Evolutionary conservation across 2,888 invertebrate species (phyloP), one percentile per base, ranked within the genome.

Genomic region (Macroteleia sp.): DNA sequence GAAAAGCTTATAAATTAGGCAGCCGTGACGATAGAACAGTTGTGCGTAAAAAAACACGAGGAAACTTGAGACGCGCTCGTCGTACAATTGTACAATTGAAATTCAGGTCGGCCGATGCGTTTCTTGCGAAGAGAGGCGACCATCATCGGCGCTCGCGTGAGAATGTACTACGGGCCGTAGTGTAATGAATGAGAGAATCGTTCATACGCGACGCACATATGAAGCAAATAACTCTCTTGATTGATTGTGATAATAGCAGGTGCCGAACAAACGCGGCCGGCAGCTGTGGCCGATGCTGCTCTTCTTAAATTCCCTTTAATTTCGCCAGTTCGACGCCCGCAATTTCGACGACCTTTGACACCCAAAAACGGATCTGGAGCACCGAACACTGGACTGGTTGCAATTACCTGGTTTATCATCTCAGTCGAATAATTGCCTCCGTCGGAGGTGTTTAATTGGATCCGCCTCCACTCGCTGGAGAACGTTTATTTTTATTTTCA

Each of bases 201-300:
- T 64, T 56, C 69, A 57, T 76, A 76, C 50, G 74, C 61, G 61
- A 44, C 57, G 67, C 69, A 66, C 56, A 62, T 76, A 74, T 78
- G 76, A 83, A 87, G 86, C 84, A 85, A 86, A 82, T 81, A 83
- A 83, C 83, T 79, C 77, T 78, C 52, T 36, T 9, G 74, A 79
- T 76, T 85, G 84, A 86, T 80, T 81, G 84, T 81, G 85, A 85
- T 87, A 88, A 89, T 89, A 88, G 91, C 90, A 91, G 91, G 91
- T 90, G 90, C 88, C 83, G 82, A 85, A 86, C 87, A 88, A 86
- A 83, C 82, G 79, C 84, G 22, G 10, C 6, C 34, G 88, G 88
- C 90, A 90, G 90, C 89, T 89, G 90, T 88, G 88, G 87, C 87
- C 89, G 86, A 87, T 88, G 87, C 86, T 87, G 86, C 86, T 87